A percentile compares a stretch with the other conserved stretches of the same genome.
Conservation (phyloP, 2,888 invertebrate genomes). For the Drymonia ruficornis region DNA sequence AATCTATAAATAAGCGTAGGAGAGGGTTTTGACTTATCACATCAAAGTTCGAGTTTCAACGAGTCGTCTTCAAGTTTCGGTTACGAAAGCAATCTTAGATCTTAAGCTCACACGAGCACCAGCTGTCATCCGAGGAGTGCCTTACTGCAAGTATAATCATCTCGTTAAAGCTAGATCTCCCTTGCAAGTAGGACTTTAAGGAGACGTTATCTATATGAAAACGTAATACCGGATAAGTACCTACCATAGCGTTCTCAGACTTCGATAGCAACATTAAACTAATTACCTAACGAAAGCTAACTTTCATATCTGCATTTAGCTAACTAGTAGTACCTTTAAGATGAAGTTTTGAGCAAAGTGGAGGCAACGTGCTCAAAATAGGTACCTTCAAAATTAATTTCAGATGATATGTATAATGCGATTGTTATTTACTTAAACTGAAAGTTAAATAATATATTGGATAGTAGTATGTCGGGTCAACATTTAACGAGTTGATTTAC, state of each 20-base stretch:
- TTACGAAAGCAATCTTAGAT: not conserved
- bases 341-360: not conserved
- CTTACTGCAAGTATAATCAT: not conserved
- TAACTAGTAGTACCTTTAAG: not conserved
- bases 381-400: too few species aligned
- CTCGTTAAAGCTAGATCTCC: not conserved
- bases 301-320: not conserved
- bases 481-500: not conserved
- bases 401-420: too few species aligned
- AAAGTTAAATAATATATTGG: too few species aligned
- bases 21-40: too few species aligned
- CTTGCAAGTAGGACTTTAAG: not conserved
- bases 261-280: not conserved
- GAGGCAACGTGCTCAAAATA: too few species aligned
- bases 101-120: not conserved
- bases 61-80: too few species aligned
- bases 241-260: not conserved
- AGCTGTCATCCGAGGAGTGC: not conserved
- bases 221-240: not conserved
- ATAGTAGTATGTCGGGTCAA: too few species aligned
- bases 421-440: too few species aligned
- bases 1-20: too few species aligned
- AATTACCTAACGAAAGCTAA: not conserved
- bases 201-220: not conserved
- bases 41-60: too few species aligned